Base-by-base conservation (phyloP, 2,888 invertebrate genomes). In the Philopedon plagiatum region DNA sequence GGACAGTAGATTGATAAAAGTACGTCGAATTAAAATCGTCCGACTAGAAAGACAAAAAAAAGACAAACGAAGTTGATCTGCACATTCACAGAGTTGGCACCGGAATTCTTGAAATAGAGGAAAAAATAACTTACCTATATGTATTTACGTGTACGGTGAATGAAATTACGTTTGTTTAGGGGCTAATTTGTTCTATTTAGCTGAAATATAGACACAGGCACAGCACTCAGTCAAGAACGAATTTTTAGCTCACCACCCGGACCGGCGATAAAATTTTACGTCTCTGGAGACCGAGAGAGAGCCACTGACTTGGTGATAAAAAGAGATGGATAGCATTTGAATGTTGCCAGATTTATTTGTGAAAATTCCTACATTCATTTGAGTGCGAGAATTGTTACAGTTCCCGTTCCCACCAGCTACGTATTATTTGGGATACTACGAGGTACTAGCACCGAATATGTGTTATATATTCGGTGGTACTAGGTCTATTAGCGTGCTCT, bases 231-330 rank as follows among this genome's bases (percentile, higher is more conserved):
- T 62, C 19, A 34, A 8, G 19, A 62, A 34, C 49, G 34, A 29
- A 60, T 34, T 32, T 46, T 32, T 49, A 62, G 61, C 44, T 44
- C 62, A 62, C 62, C 62, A 41, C 62, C 62, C 46, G 62, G 62
- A 62, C 62, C 62, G 62, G 62, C 34, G 19, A 49, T 62, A 46
- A 46, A 62, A 46, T 37, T 46, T 44, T 62, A 62, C 46, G 19
- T 54, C 51, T 32, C 41, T 41, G 32, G 49, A 18, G 18, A 46
- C 39, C 9, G 61, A 62, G 29, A 37, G n/a, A 19, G 34, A 62
- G 44, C 21, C 19, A 23, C n/a, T 44, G 21, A n/a, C 21, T 44
- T 19, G 29, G 29, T 2, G 29, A 54, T 29, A 54, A 54, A 23
- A 54, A 54, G 29, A 29, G 51, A 51, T 7, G 13, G 29, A 26